Conservation (phyloP, 2,888 invertebrate species). For the Torymus tubicola region DNA sequence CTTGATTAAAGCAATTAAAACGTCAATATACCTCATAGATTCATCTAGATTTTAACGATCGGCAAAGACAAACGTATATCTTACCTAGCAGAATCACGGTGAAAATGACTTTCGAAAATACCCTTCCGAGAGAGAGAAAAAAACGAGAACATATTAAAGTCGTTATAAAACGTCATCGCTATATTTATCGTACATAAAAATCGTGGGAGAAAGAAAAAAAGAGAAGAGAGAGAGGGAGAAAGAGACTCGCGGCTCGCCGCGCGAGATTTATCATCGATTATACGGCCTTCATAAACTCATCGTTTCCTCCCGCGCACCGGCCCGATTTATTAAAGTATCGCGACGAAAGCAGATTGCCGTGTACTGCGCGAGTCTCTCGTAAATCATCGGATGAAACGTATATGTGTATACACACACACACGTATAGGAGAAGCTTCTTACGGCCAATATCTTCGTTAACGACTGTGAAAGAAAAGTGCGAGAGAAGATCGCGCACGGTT, state of each 20-base stretch:
- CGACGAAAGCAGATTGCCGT: conserved; percentile 43
- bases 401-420: background rate
- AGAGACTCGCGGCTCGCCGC: background rate
- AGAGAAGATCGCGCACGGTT: background rate
- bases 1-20: too few species aligned
- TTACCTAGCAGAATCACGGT: too few species aligned
- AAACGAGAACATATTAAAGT: conserved; percentile 11
- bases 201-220: background rate
- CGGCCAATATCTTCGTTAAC: conserved; percentile 32
- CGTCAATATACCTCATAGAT: too few species aligned
- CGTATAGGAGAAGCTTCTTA: conserved; percentile 6
- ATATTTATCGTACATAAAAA: conserved; percentile 50
- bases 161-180: conserved; percentile 23
- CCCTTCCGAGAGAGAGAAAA: background rate
- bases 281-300: conserved; percentile 49
- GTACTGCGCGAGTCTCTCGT: conserved; percentile 7
- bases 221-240: too few species aligned
- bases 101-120: background rate
- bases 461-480: background rate
- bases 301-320: background rate
- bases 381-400: conserved; percentile 23
- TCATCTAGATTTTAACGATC: too few species aligned
- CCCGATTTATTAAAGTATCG: conserved; percentile 48
- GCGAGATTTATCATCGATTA: conserved; percentile 48
- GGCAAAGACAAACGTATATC: background rate